Base-by-base conservation (phyloP, 2,113 vertebrate species). In the Polypterus senegalus region DNA sequence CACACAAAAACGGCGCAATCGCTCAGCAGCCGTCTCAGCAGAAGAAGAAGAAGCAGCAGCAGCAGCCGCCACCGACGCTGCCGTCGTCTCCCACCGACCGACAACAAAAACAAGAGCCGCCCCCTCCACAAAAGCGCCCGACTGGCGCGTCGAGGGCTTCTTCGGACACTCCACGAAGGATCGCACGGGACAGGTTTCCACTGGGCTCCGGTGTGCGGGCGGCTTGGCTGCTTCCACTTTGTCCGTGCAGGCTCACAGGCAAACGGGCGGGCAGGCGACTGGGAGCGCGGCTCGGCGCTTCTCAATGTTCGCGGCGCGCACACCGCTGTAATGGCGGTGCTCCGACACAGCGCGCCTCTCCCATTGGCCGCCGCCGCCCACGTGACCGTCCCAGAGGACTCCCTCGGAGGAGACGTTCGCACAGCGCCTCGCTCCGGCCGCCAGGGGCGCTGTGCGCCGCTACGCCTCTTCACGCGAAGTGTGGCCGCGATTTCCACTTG, bases 241-340 rank as follows among this genome's bases (percentile, higher is more conserved):
- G 67, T 63, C 66, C 9, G 54, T 63, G 60, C 47, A 51, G 46
- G 9, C 58, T 58, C 60, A 54, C 55, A 63, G 49, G 57, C 61
- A 56, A 61, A 61, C 5, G 54, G 43, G 9, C 9, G 6, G 5
- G 3, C 6, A 2, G 43, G 5, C 43, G 54, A 6, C 56, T 57
- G 56, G 27, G 68, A 75, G 69, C 66, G 74, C 75, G 47, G 52
- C 61, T 62, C 67, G 66, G 72, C 71, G 59, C 73, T 73, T 72
- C 55, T 72, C 67, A 69, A 73, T 75, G 79, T 69, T 71, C 76
- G 76, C 74, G 78, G 76, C 75, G 61, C 77, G 75, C 74, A 82
- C 76, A 71, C 65, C 72, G 69, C 69, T 80, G 83, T 85, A 83
- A 86, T 85, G 84, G 84, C 83, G 83, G 82, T 82, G 76, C 27